Evolutionary conservation across 2,113 vertebrate genomes (phyloP), one percentile per base, ranked within the genome.

Genomic region (Rhynchomys soricoides): DNA sequence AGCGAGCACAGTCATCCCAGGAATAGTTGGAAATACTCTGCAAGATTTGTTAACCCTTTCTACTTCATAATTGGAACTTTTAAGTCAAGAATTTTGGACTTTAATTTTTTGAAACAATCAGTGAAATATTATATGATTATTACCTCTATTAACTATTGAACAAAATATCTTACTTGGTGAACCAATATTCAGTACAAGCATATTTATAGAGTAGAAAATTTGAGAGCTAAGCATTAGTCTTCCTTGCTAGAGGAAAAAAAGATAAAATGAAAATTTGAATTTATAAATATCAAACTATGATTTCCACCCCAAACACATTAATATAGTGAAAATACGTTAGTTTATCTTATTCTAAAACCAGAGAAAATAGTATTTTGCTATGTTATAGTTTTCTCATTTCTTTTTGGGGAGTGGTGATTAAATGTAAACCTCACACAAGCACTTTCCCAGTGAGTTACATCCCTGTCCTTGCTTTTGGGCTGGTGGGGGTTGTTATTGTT

Each of bases 11-110:
- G n/a, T 45, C 57, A 48, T 73, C 78, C 19, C 73, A 74, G 55
- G 96, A 95, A 92, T 4, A 96, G 68, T 43, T 92, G 21, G 5
- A 64, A 91, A 91, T 93, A 59, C 75, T 94, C 55, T 91, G 15
- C 68, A 95, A 96, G 71, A 94, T 83, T 91, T 94, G 6, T 95
- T 95, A 66, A 43, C 89, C 52, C 52, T 94, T 94, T 71, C 15
- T 0, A 50, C 40, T 22, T 85, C 21, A 74, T 50, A 62, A 83
- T 94, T 97, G 10, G 26, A 48, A 82, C 89, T 45, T 52, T 96
- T 95, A 94, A 79, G 26, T 9, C 81, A 93, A 94, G 21, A 78
- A 66, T 79, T 94, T 93, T 37, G 89, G 91, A 89, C 15, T 89
- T 45, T 11, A 34, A 43, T 19, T 90, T 95, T 92, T 10, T 29